phyloP scores from a whole-genome alignment of 2,888 invertebrate genomes.

The Aspidapion aeneum region DNA sequence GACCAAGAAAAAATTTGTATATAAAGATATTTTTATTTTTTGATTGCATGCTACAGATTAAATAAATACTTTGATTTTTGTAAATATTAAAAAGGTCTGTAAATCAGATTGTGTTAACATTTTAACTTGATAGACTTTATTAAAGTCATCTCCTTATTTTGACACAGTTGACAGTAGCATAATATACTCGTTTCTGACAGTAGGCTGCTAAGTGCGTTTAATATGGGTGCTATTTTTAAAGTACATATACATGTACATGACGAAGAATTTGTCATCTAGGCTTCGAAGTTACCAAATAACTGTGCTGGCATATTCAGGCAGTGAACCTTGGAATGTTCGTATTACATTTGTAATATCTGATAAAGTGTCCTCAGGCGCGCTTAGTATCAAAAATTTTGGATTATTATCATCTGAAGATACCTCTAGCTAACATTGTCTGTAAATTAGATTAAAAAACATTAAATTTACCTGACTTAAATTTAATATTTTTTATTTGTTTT shows the following conservation, averaged over 20 bases:
- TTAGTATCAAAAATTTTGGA: constrained; percentile 67
- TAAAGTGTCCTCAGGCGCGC: constrained; percentile 78
- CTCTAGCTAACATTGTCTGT: constrained; percentile 14
- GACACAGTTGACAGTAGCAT: constrained; percentile 66
- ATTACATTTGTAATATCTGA: constrained; percentile 69
- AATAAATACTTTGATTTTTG: too few relatives aligned
- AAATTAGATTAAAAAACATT: constrained; percentile 58
- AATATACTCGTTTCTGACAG: constrained; percentile 56
- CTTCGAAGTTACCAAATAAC: constrained; percentile 67
- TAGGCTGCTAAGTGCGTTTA: constrained; percentile 53
- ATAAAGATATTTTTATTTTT: too few relatives aligned
- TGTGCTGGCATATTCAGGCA: constrained; percentile 65
- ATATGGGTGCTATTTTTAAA: constrained; percentile 64
- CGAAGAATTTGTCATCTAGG: constrained; percentile 32
- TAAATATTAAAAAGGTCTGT: too few relatives aligned
- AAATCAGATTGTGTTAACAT: too few relatives aligned
- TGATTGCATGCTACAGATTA: too few relatives aligned
- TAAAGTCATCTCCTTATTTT: too few relatives aligned
- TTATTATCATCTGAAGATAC: constrained; percentile 11
- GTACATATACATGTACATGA: constrained; percentile 49
- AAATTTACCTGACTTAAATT: constrained; percentile 66
- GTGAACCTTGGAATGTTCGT: constrained; percentile 62
- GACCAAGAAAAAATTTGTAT: too few relatives aligned
- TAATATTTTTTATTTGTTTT: constrained; percentile 58
- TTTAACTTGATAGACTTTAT: too few relatives aligned